Conservation (phyloP, 2,113 vertebrate genomes). For the Pygoscelis adeliae region DNA sequence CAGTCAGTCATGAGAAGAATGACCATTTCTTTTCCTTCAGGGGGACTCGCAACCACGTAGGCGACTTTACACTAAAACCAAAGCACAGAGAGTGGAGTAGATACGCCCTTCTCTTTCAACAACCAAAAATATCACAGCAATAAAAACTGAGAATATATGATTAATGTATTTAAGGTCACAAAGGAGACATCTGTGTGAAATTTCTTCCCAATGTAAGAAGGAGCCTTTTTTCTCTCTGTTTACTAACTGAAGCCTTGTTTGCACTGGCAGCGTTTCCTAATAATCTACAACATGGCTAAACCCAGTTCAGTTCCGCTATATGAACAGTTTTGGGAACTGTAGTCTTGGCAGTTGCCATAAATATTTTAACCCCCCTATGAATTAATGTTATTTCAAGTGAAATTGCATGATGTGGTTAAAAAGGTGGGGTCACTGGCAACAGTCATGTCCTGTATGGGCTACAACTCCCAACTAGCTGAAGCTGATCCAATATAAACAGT, state of each 20-base stretch:
- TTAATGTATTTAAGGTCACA: background rate
- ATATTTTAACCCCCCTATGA: background rate
- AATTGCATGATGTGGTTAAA: background rate
- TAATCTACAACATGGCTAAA: background rate
- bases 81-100: background rate
- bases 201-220: background rate
- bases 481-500: background rate
- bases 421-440: constrained; percentile 1
- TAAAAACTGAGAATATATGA: background rate
- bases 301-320: background rate
- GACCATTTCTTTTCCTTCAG: background rate
- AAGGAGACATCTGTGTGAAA: background rate
- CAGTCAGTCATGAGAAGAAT: background rate
- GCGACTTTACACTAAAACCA: background rate
- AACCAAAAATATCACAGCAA: background rate
- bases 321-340: background rate
- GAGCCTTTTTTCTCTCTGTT: background rate
- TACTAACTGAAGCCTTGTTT: background rate
- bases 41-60: background rate
- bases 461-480: background rate
- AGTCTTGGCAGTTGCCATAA: background rate
- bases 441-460: background rate
- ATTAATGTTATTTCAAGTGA: background rate
- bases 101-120: background rate
- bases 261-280: background rate